Percentiles rank a stretch among this genome's conserved stretches.
Evolutionary conservation across 37 sponge, comb jelly and placozoan genomes (phyloP).

Genomic region (Axinella damicornis): DNA sequence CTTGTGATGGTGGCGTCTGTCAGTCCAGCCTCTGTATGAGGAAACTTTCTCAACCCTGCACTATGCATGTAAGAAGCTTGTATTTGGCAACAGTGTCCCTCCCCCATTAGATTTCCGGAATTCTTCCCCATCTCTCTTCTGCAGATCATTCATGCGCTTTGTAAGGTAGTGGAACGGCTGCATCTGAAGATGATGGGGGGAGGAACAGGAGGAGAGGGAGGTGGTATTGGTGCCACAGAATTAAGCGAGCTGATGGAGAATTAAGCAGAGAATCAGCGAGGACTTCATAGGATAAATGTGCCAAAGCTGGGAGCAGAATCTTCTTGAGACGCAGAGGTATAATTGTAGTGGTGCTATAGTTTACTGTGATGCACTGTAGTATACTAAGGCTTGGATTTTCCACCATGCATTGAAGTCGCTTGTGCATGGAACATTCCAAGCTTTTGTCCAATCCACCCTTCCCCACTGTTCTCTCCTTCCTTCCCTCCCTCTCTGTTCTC

Average conservation of each 20-base stretch:
- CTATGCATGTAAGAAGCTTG: no score
- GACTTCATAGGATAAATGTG: constrained; percentile 83
- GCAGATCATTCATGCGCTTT: constrained; percentile 89
- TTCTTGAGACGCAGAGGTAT: constrained; percentile 87
- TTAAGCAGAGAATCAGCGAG: constrained; percentile 89
- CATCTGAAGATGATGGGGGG: constrained; percentile 68
- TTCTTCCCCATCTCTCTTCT: neutral
- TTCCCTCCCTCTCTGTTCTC: neutral
- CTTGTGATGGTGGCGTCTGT: constrained; percentile 99
- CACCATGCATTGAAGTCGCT: no score
- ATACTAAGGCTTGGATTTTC: no score
- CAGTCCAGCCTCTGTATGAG: constrained; percentile 96
- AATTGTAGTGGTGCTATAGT: no score
- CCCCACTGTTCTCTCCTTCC: neutral
- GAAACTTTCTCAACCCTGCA: constrained; percentile 96
- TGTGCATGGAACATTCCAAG: no score
- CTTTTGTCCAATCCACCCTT: neutral
- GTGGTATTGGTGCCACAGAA: constrained; percentile 30
- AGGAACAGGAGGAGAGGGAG: constrained; percentile 41
- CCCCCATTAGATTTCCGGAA: no score
- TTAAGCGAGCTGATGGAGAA: constrained; percentile 86
- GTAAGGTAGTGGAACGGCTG: constrained; percentile 95
- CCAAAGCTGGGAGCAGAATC: constrained; percentile 94
- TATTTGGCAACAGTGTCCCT: no score
- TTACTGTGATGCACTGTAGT: no score